These are phyloP conservation scores for Calephelis virginiensis DNA, from an alignment of 1,140 invertebrate genomes.

Conservation along the genomic window DNA sequence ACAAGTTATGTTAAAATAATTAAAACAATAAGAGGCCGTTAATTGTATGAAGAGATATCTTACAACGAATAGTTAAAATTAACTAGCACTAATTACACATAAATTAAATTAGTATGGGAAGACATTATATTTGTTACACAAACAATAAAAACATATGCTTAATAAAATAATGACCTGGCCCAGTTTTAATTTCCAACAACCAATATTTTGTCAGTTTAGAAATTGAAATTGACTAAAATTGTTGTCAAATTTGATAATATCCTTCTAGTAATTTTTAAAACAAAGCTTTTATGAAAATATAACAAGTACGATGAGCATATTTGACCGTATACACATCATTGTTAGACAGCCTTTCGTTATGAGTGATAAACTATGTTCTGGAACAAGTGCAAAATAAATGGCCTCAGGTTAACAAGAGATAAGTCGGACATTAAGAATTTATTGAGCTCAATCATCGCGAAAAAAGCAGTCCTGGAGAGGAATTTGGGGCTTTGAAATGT, in stretches of 20 bases:
- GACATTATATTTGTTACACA: constrained; percentile 4
- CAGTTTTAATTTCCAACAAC: too few relatives aligned
- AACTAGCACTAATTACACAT: constrained; percentile 3
- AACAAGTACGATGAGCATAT: too few relatives aligned
- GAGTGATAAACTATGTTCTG: background rate
- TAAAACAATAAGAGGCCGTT: constrained; percentile 12
- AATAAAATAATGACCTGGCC: too few relatives aligned
- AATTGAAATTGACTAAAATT: too few relatives aligned
- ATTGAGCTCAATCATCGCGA: constrained; percentile 67
- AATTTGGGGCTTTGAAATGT: constrained; percentile 60
- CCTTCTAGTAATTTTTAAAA: too few relatives aligned
- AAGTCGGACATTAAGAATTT: constrained; percentile 63
- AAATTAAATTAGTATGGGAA: constrained; percentile 2
- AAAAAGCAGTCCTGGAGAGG: constrained; percentile 52
- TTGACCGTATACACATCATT: too few relatives aligned
- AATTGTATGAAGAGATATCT: constrained; percentile 10
- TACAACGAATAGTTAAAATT: constrained; percentile 13
- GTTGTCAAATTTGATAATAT: too few relatives aligned
- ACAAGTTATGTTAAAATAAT: constrained; percentile 13
- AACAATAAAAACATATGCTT: background rate
- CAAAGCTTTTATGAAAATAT: too few relatives aligned
- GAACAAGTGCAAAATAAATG: constrained; percentile 1
- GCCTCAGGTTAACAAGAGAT: constrained; percentile 39
- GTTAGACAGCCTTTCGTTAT: too few relatives aligned
- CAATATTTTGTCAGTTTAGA: too few relatives aligned